Base-by-base conservation (phyloP, 2,888 invertebrate species). In the Tetragonula carbonaria region DNA sequence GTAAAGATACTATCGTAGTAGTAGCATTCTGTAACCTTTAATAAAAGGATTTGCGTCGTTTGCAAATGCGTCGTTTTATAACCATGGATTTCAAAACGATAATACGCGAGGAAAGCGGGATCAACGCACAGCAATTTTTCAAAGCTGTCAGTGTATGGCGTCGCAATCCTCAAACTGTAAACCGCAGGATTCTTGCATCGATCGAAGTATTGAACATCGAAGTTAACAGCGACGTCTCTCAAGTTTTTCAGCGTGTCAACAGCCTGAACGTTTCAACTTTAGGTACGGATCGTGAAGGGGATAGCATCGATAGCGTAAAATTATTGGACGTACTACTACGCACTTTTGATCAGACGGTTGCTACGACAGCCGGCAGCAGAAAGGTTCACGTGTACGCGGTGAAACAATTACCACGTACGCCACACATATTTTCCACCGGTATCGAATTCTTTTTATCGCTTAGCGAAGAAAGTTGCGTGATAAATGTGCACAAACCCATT, bases 141-240 rank as follows among this genome's bases (percentile, higher is more conserved):
- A 95, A 95, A 82, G 95, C 96, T 1, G 93, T 97, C 74, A 93
- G 95, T 74, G 95, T 97, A 86, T 96, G 97, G 92, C 93, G 97
- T 80, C 95, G 95, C 78, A 97, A 97, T 93, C 97, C 97, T 74
- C 97, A 97, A 93, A 95, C 97, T 79, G 95, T 97, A 11, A 97
- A 97, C 94, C 96, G 96, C 90, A 96, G 97, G 93, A 95, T 97
- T 92, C 96, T 96, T 93, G 96, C 96, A 74, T 93, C 92, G 2
- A 73, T 85, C 0, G 87, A 92, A 71, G 66, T 94, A 72, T 59
- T 91, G 2, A 80, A 86, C 0, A 77, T 78, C 0, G 82, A 90
- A 84, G 45, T 93, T 16, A 75, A 62, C 45, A 51, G 74, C 8
- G 95, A 76, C 92, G 94, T 62, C 85, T 95, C 59, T 91, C 94